Evolutionary conservation across 2,113 vertebrate species (phyloP).

Genomic region (Oenanthe oenanthe): DNA sequence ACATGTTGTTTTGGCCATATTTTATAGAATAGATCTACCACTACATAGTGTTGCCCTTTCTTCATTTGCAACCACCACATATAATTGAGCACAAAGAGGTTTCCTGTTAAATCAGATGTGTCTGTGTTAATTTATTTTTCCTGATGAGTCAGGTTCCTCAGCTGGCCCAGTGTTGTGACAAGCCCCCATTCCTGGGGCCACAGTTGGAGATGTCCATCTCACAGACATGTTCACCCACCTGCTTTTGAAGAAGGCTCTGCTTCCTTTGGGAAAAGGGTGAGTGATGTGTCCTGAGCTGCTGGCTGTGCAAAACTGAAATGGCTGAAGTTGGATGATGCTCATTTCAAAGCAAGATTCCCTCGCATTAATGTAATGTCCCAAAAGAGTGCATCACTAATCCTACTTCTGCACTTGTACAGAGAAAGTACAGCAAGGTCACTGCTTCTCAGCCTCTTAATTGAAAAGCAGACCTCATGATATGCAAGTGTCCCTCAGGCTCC

Average conservation of each 20-base stretch:
- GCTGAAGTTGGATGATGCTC: background rate
- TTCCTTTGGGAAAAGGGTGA: background rate
- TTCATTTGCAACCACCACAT: background rate
- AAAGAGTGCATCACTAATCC: background rate
- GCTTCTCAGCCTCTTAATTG: constrained; percentile 39
- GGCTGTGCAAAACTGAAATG: background rate
- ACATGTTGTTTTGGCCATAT: background rate
- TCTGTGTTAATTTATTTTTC: background rate
- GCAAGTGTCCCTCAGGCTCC: background rate
- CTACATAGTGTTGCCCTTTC: background rate
- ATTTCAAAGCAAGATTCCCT: background rate
- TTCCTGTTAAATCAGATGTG: background rate
- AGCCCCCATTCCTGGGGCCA: background rate
- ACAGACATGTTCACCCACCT: background rate
- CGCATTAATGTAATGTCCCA: background rate
- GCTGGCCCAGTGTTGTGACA: background rate
- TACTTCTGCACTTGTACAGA: background rate
- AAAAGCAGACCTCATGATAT: background rate
- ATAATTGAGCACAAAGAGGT: background rate
- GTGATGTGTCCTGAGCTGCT: background rate
- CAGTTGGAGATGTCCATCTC: background rate
- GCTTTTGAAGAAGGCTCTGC: background rate
- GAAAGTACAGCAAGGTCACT: constrained; percentile 4
- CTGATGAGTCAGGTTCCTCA: background rate
- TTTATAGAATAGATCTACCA: background rate